Conservation (phyloP, 2,888 invertebrate species). For the Stenchaetothrips biformis region DNA sequence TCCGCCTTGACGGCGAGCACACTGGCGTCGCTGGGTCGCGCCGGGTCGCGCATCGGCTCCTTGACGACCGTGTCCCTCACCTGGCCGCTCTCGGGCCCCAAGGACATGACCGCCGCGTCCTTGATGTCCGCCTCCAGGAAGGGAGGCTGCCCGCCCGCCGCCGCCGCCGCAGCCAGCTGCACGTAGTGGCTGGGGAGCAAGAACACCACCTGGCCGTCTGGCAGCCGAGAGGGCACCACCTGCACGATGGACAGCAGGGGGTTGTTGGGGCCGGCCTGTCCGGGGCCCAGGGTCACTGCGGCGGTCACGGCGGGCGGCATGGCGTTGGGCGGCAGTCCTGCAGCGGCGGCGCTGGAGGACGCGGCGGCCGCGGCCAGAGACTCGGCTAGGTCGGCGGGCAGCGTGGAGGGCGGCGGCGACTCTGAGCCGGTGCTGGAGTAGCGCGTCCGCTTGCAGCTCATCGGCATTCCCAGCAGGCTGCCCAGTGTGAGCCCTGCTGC, state of each 20-base stretch:
- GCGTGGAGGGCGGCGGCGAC: constrained; percentile 34
- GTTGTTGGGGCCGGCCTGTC: constrained; percentile 35
- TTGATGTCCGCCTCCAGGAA: background rate
- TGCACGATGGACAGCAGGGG: constrained; percentile 37
- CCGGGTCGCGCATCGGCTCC: background rate
- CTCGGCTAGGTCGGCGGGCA: constrained; percentile 33
- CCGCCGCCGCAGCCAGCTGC: constrained; percentile 52
- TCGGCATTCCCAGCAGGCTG: constrained; percentile 43
- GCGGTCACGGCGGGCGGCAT: constrained; percentile 42
- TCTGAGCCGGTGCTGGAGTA: constrained; percentile 30
- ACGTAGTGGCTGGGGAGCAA: constrained; percentile 59
- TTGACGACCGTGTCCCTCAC: background rate
- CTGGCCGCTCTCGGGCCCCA: background rate
- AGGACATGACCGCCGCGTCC: background rate
- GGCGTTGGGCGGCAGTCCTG: constrained; percentile 39
- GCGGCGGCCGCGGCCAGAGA: constrained; percentile 34
- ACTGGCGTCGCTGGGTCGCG: background rate
- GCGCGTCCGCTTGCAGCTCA: constrained; percentile 36
- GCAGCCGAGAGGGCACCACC: constrained; percentile 53
- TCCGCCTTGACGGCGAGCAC: background rate
- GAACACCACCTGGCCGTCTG: constrained; percentile 58
- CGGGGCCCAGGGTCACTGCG: constrained; percentile 38
- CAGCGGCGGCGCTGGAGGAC: constrained; percentile 34
- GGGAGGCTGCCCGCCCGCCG: constrained; percentile 33
- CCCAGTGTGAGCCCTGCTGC: constrained; percentile 3